Evolutionary conservation across 2,797 vertebrate genomes (phyloP), one percentile per base, ranked within the genome.

Genomic region (Gobio occitaniae): DNA sequence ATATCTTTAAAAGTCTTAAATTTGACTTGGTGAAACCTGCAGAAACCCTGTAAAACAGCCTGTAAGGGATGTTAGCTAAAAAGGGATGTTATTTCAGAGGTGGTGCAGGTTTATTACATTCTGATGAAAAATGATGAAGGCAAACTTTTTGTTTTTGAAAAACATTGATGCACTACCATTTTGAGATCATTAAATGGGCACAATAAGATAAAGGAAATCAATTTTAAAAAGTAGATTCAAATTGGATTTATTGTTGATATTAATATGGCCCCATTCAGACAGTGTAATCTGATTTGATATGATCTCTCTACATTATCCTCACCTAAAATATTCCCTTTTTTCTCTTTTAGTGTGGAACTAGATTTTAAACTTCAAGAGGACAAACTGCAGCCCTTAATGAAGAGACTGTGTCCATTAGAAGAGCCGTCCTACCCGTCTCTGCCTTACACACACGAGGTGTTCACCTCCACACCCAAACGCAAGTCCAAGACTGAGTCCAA

Each of bases 351-450:
- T 6, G 98, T 99, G 90, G 98, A 99, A 93, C 91, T 99, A 92
- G 98, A 99, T 92, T 99, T 99, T 89, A 99, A 99, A 92, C 97
- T 96, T 90, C 98, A 99, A 92, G 98, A 99, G 94, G 98, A 99
- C 89, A 98, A 99, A 90, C 95, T 99, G 21, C 97, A 97, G 91
- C 96, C 97, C 52, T 95, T 99, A 91, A 96, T 99, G 95, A 97
- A 96, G 95, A 97, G 96, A 95, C 97, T 99, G 91, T 97, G 96
- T 87, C 96, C 98, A 0, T 93, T 95, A 0, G 96, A 96, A 86
- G 97, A 98, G 91, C 91, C 94, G 94, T 96, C 97, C 95, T 97
- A 97, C 82, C 93, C 96, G 91, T 95, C 96, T 92, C 96, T 97
- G 98, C 97, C 97, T 98, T 99, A 99, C 92, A 92, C 97, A 91